Evolutionary conservation across 1,140 invertebrate species (phyloP).

Genomic region (Homalodisca vitripennis): DNA sequence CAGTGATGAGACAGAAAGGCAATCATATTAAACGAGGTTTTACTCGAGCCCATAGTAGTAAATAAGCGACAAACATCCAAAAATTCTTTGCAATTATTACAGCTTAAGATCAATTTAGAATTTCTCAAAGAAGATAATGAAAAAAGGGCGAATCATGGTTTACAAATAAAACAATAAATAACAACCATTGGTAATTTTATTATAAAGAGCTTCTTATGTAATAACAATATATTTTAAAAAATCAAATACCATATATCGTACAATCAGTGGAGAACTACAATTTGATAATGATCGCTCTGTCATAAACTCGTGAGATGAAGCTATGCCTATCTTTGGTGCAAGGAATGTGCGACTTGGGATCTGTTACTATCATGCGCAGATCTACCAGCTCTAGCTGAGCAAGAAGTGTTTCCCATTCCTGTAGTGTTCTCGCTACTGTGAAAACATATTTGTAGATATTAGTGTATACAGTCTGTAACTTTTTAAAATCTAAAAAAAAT

Average conservation of each 20-base stretch:
- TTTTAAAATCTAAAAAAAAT: too few relatives aligned
- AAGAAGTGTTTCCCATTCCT: conserved; percentile 59
- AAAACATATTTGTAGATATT: too few relatives aligned
- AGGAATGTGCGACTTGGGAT: not conserved
- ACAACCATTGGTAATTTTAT: not conserved
- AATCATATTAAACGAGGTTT: too few relatives aligned
- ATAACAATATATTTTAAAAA: not conserved
- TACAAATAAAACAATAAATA: not conserved
- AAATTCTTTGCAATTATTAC: too few relatives aligned
- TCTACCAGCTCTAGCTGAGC: conserved; percentile 67
- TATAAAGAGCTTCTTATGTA: not conserved
- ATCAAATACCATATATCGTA: not conserved
- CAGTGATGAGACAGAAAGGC: too few relatives aligned
- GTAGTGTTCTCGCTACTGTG: conserved; percentile 66
- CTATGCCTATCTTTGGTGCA: conserved; percentile 3
- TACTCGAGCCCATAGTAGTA: too few relatives aligned
- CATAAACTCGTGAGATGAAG: not conserved
- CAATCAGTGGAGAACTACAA: not conserved
- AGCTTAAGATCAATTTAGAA: too few relatives aligned
- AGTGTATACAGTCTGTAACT: too few relatives aligned
- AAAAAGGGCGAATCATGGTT: too few relatives aligned
- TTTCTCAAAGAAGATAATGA: too few relatives aligned
- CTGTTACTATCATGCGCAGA: conserved; percentile 54
- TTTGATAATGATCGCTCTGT: not conserved
- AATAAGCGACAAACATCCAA: too few relatives aligned